A percentile compares a stretch with the other conserved stretches of the same genome.
phyloP scores from a whole-genome alignment of 2,797 vertebrate genomes.

The Anableps anableps region DNA sequence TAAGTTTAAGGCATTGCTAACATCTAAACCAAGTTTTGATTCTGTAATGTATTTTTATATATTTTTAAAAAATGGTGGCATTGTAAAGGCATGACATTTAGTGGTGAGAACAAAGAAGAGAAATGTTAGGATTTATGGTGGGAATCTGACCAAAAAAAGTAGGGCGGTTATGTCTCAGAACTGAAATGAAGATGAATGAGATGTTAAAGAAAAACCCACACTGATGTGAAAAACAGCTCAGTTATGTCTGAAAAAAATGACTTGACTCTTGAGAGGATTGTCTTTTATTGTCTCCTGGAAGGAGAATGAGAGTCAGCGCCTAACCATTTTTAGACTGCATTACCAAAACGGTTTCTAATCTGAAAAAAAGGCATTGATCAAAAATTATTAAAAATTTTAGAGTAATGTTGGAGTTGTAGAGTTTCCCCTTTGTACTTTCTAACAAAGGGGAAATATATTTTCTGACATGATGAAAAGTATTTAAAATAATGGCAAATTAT shows the following conservation, averaged over 20 bases:
- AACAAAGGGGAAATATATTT: not conserved
- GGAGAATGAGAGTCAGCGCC: not conserved
- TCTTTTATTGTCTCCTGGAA: slow-evolving; percentile 5
- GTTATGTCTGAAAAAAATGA: slow-evolving; percentile 28
- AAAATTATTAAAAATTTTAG: not conserved
- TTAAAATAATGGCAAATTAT: not conserved
- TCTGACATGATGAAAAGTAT: not conserved
- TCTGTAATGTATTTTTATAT: not conserved
- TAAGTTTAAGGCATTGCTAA: not conserved
- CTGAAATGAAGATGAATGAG: slow-evolving; percentile 27
- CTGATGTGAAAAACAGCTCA: slow-evolving; percentile 53
- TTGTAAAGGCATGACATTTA: not conserved
- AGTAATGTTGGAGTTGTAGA: not conserved
- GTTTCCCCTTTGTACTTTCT: not conserved
- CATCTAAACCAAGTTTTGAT: not conserved
- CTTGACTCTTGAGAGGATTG: slow-evolving; percentile 1
- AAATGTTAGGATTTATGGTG: not conserved
- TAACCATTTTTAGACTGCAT: not conserved
- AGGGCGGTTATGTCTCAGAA: not conserved
- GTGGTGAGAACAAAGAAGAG: not conserved
- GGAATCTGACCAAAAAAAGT: not conserved
- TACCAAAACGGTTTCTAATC: not conserved
- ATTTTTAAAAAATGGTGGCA: not conserved
- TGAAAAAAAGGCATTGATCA: too few species aligned
- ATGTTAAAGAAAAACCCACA: slow-evolving; percentile 11